Evolutionary conservation across 53 echinoderm and acorn worm genomes (phyloP), one percentile per base, ranked within the genome.

Genomic region (Holothuria leucospilota): DNA sequence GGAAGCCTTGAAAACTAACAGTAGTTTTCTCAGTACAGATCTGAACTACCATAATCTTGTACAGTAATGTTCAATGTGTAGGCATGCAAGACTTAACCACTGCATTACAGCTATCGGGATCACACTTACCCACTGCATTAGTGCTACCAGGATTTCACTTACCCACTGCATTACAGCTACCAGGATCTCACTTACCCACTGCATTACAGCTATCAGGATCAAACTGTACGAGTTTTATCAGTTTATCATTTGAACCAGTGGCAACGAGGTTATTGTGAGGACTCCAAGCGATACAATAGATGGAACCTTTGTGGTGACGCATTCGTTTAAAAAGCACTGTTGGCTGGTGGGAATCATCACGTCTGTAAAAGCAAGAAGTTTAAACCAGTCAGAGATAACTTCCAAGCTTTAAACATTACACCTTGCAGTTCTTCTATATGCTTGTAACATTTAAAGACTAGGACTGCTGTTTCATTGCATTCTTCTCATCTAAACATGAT

Each of bases 191-290:
- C 92, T 87, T 46, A 99, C 99, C 99, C 60, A 93, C 92, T 24
- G 94, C 95, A 86, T 95, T 99, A 74, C 93, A 95, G 88, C 92
- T 95, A 79, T 92, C 90, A n/a, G 93, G 88, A 84, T 93, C 94
- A 86, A 95, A 99, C 82, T 92, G 88, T 30, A 99, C 72, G 58
- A 99, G 87, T 87, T 95, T 98, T 72, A 99, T 90, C 5, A 95
- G 90, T 89, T 99, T 99, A 81, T 99, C 99, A 29, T 99, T 99
- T 20, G 99, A 99, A 18, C 99, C 99, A 10, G 95, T 95, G 26
- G 95, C 95, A 65, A 99, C 90, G 39, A 99, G 87, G 85, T 99
- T 95, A 10, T 90, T 95, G 51, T 84, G 46, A 68, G 92, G 99
- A 68, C 95, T 99, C 99, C 99, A 95, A 1, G 90, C 93, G 0